These are phyloP conservation scores for Morpho achilles DNA, from an alignment of 2,888 invertebrate species.

Conservation along the genomic window DNA sequence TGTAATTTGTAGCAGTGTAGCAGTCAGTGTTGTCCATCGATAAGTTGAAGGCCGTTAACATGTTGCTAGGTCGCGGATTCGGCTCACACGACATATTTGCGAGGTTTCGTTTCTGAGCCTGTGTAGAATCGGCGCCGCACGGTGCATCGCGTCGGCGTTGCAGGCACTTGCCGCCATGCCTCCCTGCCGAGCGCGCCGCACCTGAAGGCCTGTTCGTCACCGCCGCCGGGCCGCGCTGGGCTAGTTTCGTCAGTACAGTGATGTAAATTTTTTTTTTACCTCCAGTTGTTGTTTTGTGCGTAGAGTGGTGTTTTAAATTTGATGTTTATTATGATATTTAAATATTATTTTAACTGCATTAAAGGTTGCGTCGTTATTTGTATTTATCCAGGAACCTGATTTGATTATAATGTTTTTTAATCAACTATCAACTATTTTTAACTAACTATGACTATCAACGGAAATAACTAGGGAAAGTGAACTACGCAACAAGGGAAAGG, in stretches of 20 bases:
- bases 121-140: slow-evolving; percentile 33
- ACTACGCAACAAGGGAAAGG: slow-evolving; percentile 38
- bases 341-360: no score
- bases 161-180: slow-evolving; percentile 34
- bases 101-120: slow-evolving; percentile 33
- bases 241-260: neutral
- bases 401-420: no score
- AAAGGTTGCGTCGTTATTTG: no score
- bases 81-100: slow-evolving; percentile 37
- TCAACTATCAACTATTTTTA: no score
- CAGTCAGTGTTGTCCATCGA: slow-evolving; percentile 28
- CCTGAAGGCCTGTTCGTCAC: slow-evolving; percentile 3
- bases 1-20: slow-evolving; percentile 10
- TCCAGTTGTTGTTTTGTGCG: neutral
- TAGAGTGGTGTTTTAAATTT: neutral
- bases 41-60: slow-evolving; percentile 38
- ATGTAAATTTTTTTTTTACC: slow-evolving; percentile 17
- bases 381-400: no score
- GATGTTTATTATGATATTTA: neutral
- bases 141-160: slow-evolving; percentile 36
- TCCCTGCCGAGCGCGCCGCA: slow-evolving; percentile 28
- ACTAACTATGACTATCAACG: no score
- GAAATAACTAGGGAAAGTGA: no score
- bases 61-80: slow-evolving; percentile 39
- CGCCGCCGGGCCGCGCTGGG: neutral